These are phyloP conservation scores for Pristionchus mayeri DNA, from an alignment of 2,888 invertebrate genomes.

Conservation along the genomic window DNA sequence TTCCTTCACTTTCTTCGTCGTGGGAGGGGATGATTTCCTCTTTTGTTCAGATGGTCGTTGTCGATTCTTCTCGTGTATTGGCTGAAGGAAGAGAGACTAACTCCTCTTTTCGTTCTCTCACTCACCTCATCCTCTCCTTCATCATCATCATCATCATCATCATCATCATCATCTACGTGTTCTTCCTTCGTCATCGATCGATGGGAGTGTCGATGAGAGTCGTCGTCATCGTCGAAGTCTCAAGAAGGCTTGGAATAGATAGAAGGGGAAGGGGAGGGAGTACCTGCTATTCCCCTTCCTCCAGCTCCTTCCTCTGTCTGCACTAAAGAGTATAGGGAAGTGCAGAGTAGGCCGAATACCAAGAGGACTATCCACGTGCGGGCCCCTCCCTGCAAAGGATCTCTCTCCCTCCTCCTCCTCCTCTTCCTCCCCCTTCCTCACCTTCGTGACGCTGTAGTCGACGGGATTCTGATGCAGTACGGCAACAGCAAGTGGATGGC, in stretches of 20 bases:
- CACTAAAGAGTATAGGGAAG: conserved; percentile 30
- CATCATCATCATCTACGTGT: neutral
- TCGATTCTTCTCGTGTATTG: conserved; percentile 2
- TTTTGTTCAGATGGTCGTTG: neutral
- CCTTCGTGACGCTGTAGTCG: conserved; percentile 48
- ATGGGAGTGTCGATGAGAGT: neutral
- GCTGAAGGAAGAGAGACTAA: neutral
- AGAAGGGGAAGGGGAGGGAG: neutral
- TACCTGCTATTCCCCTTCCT: conserved; percentile 10
- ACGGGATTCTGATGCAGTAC: conserved; percentile 13
- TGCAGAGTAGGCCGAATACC: conserved; percentile 49
- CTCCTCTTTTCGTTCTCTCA: no score
- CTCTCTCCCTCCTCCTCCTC: neutral
- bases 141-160: neutral
- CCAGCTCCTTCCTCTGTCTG: neutral
- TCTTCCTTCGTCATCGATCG: neutral
- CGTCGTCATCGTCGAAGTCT: conserved; percentile 22
- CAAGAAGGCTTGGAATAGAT: neutral
- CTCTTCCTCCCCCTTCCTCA: neutral
- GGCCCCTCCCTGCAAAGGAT: conserved; percentile 35
- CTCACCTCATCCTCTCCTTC: conserved; percentile 27
- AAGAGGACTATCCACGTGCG: conserved; percentile 49
- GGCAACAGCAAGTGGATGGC: conserved; percentile 42
- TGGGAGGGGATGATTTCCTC: neutral
- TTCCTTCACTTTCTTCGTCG: neutral